phyloP scores from a whole-genome alignment of 1,140 invertebrate species.

The Meloidogyne floridensis region DNA sequence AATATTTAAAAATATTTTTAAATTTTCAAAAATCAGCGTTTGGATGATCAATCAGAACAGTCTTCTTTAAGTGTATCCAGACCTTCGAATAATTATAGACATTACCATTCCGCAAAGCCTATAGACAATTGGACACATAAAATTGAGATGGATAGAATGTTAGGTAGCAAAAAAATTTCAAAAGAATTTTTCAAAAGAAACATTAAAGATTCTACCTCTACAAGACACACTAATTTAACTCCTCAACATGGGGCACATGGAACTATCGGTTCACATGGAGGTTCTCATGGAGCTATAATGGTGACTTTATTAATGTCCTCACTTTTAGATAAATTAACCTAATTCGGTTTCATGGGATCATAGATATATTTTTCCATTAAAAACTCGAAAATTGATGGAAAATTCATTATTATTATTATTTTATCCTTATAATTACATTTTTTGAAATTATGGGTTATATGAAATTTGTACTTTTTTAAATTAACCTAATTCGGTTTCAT shows the following conservation, averaged over 20 bases:
- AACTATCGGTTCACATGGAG: not conserved
- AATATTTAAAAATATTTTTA: not conserved
- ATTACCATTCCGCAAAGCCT: slow-evolving; percentile 19
- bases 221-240: slow-evolving; percentile 22
- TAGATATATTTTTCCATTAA: not conserved
- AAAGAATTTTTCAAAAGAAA: not conserved
- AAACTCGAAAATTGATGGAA: not conserved
- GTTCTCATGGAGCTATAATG: slow-evolving; percentile 3
- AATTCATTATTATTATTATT: too few species aligned
- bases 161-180: not conserved
- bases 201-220: slow-evolving; percentile 20
- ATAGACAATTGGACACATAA: slow-evolving; percentile 26
- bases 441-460: too few species aligned
- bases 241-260: slow-evolving; percentile 10
- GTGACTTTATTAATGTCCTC: not conserved
- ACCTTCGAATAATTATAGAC: slow-evolving; percentile 19
- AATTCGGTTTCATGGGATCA: too few species aligned
- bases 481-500: too few species aligned
- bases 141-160: slow-evolving; percentile 29
- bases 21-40: slow-evolving; percentile 4
- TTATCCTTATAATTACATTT: too few species aligned
- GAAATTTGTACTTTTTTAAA: too few species aligned
- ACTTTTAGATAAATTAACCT: too few species aligned
- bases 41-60: slow-evolving; percentile 30
- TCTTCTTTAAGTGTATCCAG: slow-evolving; percentile 23